A percentile compares a stretch with the other conserved stretches of the same genome.
These are phyloP conservation scores for Alexandromys fortis DNA, from an alignment of 2,113 vertebrate species.

Conservation along the genomic window DNA sequence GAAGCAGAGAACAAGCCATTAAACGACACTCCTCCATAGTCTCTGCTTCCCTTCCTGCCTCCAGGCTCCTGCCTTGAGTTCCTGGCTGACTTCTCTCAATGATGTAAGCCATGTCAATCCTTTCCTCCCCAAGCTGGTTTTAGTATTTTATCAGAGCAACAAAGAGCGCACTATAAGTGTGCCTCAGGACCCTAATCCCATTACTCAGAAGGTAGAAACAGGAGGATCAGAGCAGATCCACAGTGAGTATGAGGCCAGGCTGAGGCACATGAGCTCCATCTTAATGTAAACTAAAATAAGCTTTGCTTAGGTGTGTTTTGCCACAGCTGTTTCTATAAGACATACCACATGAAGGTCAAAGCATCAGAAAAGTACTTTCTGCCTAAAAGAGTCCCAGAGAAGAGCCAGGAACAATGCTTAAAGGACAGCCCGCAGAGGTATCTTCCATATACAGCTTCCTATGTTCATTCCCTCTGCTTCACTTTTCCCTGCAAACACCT, in stretches of 20 bases:
- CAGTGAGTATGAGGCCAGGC: not conserved
- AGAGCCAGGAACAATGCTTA: not conserved
- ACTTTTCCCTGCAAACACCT: not conserved
- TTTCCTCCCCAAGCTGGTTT: not conserved
- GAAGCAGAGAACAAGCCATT: not conserved
- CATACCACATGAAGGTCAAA: not conserved
- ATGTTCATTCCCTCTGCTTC: not conserved
- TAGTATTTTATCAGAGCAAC: not conserved
- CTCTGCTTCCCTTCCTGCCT: not conserved
- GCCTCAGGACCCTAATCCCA: not conserved
- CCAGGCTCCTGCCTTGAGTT: not conserved
- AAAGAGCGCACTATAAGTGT: not conserved
- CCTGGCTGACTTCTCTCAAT: not conserved
- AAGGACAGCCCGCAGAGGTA: not conserved
- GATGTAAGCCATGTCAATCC: not conserved
- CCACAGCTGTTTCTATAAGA: not conserved
- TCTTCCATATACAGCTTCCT: not conserved
- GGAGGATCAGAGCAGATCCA: not conserved
- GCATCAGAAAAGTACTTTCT: not conserved
- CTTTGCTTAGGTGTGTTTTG: not conserved
- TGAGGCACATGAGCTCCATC: not conserved
- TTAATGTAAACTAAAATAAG: not conserved
- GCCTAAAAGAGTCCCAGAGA: not conserved
- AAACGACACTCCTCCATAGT: not conserved
- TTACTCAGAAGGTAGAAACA: not conserved